Evolutionary conservation across 2,888 invertebrate species (phyloP), one percentile per base, ranked within the genome.

Genomic region (Dichetophora obliterata): DNA sequence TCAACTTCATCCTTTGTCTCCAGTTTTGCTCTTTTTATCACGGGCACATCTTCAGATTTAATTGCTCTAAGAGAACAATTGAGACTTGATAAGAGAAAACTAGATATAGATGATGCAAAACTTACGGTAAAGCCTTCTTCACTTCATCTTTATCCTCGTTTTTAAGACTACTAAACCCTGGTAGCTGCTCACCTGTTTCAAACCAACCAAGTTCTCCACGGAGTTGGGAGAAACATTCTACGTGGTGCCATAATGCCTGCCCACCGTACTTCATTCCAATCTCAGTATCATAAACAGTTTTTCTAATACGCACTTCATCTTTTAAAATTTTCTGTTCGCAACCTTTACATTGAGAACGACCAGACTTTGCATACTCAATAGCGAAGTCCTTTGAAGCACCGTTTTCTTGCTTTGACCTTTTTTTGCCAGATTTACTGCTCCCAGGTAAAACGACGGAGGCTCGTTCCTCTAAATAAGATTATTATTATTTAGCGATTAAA

Each of bases 171-270:
- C 92, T 91, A 86, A 93, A 95, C 0, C 98, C 98, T n/a, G 95
- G 94, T 31, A 98, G 88, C 83, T 90, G 90, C 77, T 93, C 93
- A 0, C 94, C 96, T 14, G 91, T 90, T 52, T 92, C 94, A 85
- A 92, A 93, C 89, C 93, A 98, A 19, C 93, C 92, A 3, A 97
- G 88, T 9, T 94, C 93, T 24, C 91, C 91, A 54, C 97, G 91
- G 0, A 89, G 83, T 84, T 95, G 93, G 0, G 92, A 93, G 90
- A 98, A 98, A 87, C 98, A 98, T 78, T 95, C 94, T 3, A 97
- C 88, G 89, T 98, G 98, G 88, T 98, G 94, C 98, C 98, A 98
- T 72, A 93, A 90, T 76, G 96, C 93, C 84, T 94, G 92, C 0
- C 96, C 97, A 0, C 97, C 97, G 88, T 93, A 96, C 87, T 93